Conservation (phyloP, 2,888 invertebrate species). For the Eupithecia insigniata region DNA sequence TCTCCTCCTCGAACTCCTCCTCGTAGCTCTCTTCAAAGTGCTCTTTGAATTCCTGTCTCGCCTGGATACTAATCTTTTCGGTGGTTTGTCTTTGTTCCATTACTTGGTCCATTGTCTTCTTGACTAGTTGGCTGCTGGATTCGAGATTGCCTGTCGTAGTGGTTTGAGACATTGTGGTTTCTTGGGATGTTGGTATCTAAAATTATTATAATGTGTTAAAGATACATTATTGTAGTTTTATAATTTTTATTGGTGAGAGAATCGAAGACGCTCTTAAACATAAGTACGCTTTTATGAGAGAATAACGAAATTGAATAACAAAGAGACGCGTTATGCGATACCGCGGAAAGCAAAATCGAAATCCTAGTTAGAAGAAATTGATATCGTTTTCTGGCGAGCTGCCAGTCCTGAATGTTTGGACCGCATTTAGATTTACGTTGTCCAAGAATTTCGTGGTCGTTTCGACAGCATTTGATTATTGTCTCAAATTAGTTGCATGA, state of each 20-base stretch:
- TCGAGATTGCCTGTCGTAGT: constrained; percentile 60
- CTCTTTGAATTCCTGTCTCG: constrained; percentile 80
- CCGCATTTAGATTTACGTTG: constrained; percentile 74
- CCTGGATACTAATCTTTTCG: constrained; percentile 75
- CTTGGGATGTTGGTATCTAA: constrained; percentile 49
- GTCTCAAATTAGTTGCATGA: constrained; percentile 14
- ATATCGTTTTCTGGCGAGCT: constrained; percentile 65
- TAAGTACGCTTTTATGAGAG: constrained; percentile 32
- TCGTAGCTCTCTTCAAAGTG: constrained; percentile 78
- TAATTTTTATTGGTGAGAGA: not conserved
- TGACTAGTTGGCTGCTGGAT: constrained; percentile 78
- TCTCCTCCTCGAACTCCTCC: constrained; percentile 80
- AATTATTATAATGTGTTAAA: constrained; percentile 46
- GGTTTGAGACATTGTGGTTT: constrained; percentile 71
- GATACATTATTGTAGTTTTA: not conserved
- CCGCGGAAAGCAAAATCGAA: constrained; percentile 58
- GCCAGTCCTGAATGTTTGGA: constrained; percentile 70
- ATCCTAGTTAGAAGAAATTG: constrained; percentile 72
- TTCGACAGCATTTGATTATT: constrained; percentile 36
- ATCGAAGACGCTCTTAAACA: constrained; percentile 13
- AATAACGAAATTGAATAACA: constrained; percentile 44
- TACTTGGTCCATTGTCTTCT: constrained; percentile 78
- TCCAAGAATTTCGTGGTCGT: constrained; percentile 59
- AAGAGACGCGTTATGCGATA: constrained; percentile 56
- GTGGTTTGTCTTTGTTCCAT: constrained; percentile 73